Evolutionary conservation across 2,888 invertebrate genomes (phyloP).

Genomic region (Microdon myrmicae): DNA sequence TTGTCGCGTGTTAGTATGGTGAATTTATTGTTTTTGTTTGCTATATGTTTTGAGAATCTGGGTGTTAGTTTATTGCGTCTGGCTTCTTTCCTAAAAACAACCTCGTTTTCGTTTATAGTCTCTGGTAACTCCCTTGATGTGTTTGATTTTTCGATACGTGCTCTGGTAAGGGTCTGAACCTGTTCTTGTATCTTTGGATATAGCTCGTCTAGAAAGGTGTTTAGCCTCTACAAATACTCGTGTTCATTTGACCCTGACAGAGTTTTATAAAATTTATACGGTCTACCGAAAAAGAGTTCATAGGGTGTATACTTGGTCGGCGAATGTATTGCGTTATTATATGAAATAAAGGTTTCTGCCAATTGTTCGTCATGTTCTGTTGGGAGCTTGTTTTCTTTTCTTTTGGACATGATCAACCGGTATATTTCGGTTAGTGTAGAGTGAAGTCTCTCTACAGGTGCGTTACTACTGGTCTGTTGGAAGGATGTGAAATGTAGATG

Average conservation of each 20-base stretch:
- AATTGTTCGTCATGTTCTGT: conserved; percentile 32
- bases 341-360: conserved; percentile 25
- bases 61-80: too few species aligned
- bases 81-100: too few species aligned
- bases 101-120: too few species aligned
- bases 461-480: conserved; percentile 18
- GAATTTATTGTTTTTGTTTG: too few species aligned
- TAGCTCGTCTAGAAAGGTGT: conserved; percentile 8
- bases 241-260: conserved; percentile 3
- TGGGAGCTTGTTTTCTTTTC: conserved; percentile 14
- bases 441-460: conserved; percentile 16
- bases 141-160: conserved; percentile 12
- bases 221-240: conserved; percentile 15
- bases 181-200: conserved; percentile 15
- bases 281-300: conserved; percentile 20
- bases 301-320: conserved; percentile 26
- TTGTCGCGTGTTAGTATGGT: too few species aligned
- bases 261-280: conserved; percentile 24
- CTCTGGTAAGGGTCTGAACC: conserved; percentile 3
- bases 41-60: too few species aligned
- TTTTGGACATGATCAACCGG: conserved; percentile 20
- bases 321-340: conserved; percentile 33
- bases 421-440: conserved; percentile 40
- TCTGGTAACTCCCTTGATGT: conserved; percentile 10
- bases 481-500: conserved; percentile 13